Base-by-base conservation (phyloP, 2,888 invertebrate species). In the Amaurobius ferox region DNA sequence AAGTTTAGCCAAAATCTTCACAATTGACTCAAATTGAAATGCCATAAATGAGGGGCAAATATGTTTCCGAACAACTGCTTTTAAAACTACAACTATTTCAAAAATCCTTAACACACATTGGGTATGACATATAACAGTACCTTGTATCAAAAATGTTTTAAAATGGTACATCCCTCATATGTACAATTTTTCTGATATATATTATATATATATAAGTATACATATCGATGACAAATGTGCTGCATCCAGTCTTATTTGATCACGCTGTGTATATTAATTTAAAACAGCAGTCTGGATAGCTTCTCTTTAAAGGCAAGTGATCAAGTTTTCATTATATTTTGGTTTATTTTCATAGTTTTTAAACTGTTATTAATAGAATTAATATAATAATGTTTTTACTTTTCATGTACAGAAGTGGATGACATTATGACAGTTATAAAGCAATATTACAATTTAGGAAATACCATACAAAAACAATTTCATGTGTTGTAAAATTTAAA, bases 71-170 rank as follows among this genome's bases (percentile, higher is more conserved):
- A 79, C 79, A 74, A 86, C 79, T 72, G 71, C 23, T 64, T 72
- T 77, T 76, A 70, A 79, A 86, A 79, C 86, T 86, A 86, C 86
- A 76, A 76, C 79, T 86, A 86, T 86, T 74, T 79, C 76, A 86
- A 86, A 72, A 86, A 76, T 73, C 76, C 74, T 64, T 64, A 79
- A 86, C 86, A 76, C 48, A 78, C 77, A 77, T 44, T 79, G 72
- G 70, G 76, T 66, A 76, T 74, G 77, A 79, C 79, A 76, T 70
- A n/a, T 79, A 86, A 79, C 85, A 86, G 66, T 86, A 86, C 68
- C 79, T 79, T 76, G 86, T 86, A 86, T 86, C 86, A 86, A 86
- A 86, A 86, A 86, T 78, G 74, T 79, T 66, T 76, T 74, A 79
- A 79, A 86, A 79, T 79, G 74, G 86, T 79, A 76, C 71, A 76